Evolutionary conservation across 2,888 invertebrate genomes (phyloP).

Genomic region (Hypomecis atomaria): DNA sequence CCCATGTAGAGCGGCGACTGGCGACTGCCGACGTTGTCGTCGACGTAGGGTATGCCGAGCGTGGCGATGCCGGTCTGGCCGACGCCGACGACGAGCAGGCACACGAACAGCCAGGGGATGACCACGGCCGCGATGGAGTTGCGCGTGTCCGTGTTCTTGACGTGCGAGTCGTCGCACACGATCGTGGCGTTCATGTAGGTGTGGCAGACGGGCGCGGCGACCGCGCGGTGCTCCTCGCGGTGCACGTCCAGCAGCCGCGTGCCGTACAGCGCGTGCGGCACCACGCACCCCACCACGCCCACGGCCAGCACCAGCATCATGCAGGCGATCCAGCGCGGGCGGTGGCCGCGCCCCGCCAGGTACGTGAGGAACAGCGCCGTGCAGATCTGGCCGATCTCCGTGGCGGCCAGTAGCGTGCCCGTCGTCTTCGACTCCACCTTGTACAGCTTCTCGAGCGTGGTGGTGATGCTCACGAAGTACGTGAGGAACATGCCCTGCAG

Average conservation of each 20-base stretch:
- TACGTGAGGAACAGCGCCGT: slow-evolving; percentile 95
- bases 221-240: slow-evolving; percentile 65
- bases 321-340: slow-evolving; percentile 97
- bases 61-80: slow-evolving; percentile 97
- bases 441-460: slow-evolving; percentile 96
- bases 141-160: slow-evolving; percentile 87
- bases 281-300: slow-evolving; percentile 93
- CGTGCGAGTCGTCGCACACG: slow-evolving; percentile 85
- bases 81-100: slow-evolving; percentile 94
- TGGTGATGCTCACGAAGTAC: slow-evolving; percentile 96
- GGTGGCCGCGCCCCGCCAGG: slow-evolving; percentile 95
- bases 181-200: slow-evolving; percentile 56
- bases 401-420: slow-evolving; percentile 94
- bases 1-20: slow-evolving; percentile 97
- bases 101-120: slow-evolving; percentile 94
- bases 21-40: slow-evolving; percentile 96
- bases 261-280: slow-evolving; percentile 95
- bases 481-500: slow-evolving; percentile 96
- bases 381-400: slow-evolving; percentile 96
- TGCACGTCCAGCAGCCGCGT: slow-evolving; percentile 86
- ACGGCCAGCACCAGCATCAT: slow-evolving; percentile 95
- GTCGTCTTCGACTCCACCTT: slow-evolving; percentile 96
- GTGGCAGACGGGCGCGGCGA: slow-evolving; percentile 69
- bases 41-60: slow-evolving; percentile 96
- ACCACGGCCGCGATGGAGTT: slow-evolving; percentile 92